phyloP scores from a whole-genome alignment of 2,888 invertebrate species.

The Kuschelorhynchus macadamiae region DNA sequence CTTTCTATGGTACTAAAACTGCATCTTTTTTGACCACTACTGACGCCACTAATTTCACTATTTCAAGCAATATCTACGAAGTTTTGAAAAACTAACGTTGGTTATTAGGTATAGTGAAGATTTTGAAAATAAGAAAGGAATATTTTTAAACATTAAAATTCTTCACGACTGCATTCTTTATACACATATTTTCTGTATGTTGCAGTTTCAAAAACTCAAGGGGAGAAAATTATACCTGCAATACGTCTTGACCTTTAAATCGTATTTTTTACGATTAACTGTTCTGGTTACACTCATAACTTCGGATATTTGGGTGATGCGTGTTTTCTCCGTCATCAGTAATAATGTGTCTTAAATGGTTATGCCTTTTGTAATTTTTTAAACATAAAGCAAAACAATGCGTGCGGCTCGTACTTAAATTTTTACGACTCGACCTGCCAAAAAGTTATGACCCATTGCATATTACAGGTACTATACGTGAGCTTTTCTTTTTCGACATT shows the following conservation, averaged over 20 bases:
- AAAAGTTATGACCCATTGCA: conserved; percentile 46
- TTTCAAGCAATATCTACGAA: too few relatives aligned
- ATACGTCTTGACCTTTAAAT: conserved; percentile 14
- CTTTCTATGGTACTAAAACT: too few relatives aligned
- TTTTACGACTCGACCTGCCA: conserved; percentile 48
- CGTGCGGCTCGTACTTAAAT: conserved; percentile 43
- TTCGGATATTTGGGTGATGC: conserved; percentile 26
- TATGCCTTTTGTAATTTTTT: conserved; percentile 39
- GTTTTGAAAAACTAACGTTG: too few relatives aligned
- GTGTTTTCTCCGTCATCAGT: conserved; percentile 31
- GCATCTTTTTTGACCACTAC: too few relatives aligned
- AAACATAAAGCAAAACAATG: conserved; percentile 39
- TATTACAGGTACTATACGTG: conserved; percentile 37
- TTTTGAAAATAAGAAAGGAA: too few relatives aligned
- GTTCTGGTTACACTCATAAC: conserved; percentile 19
- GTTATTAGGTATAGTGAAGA: too few relatives aligned
- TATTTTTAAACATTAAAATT: too few relatives aligned
- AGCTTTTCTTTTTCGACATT: conserved; percentile 40
- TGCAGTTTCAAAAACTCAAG: background rate
- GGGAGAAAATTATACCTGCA: background rate
- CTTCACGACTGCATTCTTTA: too few relatives aligned
- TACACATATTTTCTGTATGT: too few relatives aligned
- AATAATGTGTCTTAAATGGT: conserved; percentile 32
- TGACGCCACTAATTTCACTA: too few relatives aligned
- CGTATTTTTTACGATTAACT: conserved; percentile 32